Conservation (phyloP, 2,888 invertebrate species). For the Dinocampus coccinellae region DNA sequence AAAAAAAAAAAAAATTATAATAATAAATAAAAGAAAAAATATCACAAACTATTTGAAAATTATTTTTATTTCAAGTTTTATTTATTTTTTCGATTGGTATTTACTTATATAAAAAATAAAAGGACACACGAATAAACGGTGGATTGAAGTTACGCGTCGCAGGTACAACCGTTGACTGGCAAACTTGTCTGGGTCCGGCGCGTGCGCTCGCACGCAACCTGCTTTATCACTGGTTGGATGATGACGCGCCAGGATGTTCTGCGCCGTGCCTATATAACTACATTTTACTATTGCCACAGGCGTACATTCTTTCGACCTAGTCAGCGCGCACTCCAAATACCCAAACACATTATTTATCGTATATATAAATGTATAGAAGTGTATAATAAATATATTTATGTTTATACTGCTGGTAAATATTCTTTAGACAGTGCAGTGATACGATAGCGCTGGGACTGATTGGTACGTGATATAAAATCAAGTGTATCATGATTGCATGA, state of each 20-base stretch:
- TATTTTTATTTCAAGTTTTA: too few relatives aligned
- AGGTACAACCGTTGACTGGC: constrained; percentile 55
- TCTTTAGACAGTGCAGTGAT: not conserved
- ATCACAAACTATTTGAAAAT: too few relatives aligned
- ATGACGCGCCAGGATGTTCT: constrained; percentile 6
- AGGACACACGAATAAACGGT: not conserved
- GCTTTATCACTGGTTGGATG: constrained; percentile 1
- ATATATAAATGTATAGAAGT: not conserved
- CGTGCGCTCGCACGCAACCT: constrained; percentile 48
- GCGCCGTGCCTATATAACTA: not conserved
- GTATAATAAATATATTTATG: not conserved
- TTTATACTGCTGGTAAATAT: not conserved
- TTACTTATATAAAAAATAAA: not conserved
- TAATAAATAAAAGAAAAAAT: too few relatives aligned
- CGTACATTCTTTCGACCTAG: not conserved
- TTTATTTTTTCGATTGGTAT: too few relatives aligned
- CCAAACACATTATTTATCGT: not conserved
- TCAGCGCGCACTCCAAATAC: constrained; percentile 1
- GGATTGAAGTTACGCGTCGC: constrained; percentile 52
- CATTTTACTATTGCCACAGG: not conserved
- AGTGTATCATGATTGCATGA: not conserved
- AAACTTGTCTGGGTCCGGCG: constrained; percentile 50
- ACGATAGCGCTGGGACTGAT: not conserved
- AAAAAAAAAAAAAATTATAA: too few relatives aligned
- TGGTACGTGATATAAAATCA: not conserved